phyloP scores from a whole-genome alignment of 2,113 vertebrate genomes.

The Perccottus glenii region DNA sequence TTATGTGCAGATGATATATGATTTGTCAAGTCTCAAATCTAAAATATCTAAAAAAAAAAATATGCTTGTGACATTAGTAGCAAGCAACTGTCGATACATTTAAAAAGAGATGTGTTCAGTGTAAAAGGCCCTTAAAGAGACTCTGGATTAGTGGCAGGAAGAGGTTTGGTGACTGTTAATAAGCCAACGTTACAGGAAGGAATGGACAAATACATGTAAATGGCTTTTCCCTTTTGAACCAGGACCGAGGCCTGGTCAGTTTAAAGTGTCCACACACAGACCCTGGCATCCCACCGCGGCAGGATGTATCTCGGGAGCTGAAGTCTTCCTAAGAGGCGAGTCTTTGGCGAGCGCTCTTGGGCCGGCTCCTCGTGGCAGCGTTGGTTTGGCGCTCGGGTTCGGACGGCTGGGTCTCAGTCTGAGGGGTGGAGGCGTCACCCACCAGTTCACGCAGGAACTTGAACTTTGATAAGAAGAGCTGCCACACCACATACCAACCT shows the following conservation, averaged over 20 bases:
- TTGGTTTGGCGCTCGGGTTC: conserved; percentile 79
- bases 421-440: conserved; percentile 89
- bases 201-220: conserved; percentile 36
- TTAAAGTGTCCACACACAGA: conserved; percentile 41
- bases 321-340: conserved; percentile 70
- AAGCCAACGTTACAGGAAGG: conserved; percentile 8
- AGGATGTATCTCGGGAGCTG: background rate
- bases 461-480: conserved; percentile 97
- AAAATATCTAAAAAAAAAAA: background rate
- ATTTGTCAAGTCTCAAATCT: too few relatives aligned
- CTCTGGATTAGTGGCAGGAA: conserved; percentile 27
- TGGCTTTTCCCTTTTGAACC: conserved; percentile 66
- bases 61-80: background rate
- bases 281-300: background rate
- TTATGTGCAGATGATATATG: too few relatives aligned
- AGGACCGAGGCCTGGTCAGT: conserved; percentile 49
- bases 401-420: conserved; percentile 85
- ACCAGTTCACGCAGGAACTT: conserved; percentile 96
- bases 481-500: conserved; percentile 99
- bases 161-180: conserved; percentile 15
- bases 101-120: background rate
- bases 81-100: background rate
- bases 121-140: conserved; percentile 1
- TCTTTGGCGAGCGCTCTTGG: conserved; percentile 85
- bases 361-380: conserved; percentile 72